Evolutionary conservation across 2,113 vertebrate genomes (phyloP).

Genomic region (Gnathonemus longibarbis): DNA sequence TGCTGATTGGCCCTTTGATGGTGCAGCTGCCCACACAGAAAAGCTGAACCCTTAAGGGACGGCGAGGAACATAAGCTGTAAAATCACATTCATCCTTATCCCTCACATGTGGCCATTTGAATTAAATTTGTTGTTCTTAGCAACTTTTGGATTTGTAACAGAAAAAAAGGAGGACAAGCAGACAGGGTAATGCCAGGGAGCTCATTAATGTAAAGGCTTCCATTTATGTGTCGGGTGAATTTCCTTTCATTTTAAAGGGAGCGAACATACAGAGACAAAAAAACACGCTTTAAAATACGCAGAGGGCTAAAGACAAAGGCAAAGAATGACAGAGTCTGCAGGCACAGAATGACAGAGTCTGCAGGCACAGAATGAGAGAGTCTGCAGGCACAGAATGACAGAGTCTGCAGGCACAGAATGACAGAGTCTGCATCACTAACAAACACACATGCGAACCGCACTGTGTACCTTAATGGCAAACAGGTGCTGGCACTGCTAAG

Average conservation of each 20-base stretch:
- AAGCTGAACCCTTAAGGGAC: background rate
- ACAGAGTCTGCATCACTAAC: background rate
- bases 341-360: background rate
- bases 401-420: background rate
- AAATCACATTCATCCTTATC: conserved; percentile 1
- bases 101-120: conserved; percentile 26
- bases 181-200: conserved; percentile 20
- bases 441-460: background rate
- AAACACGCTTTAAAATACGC: background rate
- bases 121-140: conserved; percentile 51
- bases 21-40: background rate
- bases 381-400: background rate
- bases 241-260: conserved; percentile 4
- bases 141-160: conserved; percentile 35
- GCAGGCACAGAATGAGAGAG: no score
- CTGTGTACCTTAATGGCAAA: background rate
- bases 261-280: background rate
- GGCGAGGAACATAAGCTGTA: background rate
- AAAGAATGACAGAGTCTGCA: background rate
- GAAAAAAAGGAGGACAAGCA: conserved; percentile 12
- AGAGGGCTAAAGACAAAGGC: background rate
- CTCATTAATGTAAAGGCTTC: conserved; percentile 1
- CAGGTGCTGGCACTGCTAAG: background rate
- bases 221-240: background rate
- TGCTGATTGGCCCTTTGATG: background rate